These are phyloP conservation scores for Marasmarcha lunaedactyla DNA, from an alignment of 2,888 invertebrate species.

Conservation along the genomic window DNA sequence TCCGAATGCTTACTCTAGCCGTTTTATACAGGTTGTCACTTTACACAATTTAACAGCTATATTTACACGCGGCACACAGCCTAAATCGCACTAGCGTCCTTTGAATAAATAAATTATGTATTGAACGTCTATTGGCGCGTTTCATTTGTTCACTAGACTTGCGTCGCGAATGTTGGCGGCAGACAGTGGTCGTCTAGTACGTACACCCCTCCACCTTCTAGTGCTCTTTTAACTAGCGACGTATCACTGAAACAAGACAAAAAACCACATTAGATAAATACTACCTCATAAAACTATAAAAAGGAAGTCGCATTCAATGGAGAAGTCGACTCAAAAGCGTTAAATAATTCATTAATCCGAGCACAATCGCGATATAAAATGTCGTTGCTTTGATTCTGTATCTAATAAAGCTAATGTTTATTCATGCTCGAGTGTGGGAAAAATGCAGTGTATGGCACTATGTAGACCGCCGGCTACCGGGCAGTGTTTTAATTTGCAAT, in stretches of 20 bases:
- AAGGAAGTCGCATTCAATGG: too few relatives aligned
- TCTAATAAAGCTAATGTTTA: background rate
- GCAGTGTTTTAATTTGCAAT: background rate
- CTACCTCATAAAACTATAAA: too few relatives aligned
- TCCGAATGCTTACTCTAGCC: conserved; percentile 62
- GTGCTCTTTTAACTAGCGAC: conserved; percentile 77
- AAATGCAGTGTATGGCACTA: background rate
- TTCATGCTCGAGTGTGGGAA: background rate
- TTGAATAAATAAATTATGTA: conserved; percentile 50
- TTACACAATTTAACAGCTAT: conserved; percentile 57
- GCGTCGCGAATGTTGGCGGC: conserved; percentile 81
- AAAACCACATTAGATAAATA: conserved; percentile 6
- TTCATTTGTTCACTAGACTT: conserved; percentile 72
- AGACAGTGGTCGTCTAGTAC: conserved; percentile 82
- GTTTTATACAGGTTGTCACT: conserved; percentile 64
- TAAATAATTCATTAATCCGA: background rate
- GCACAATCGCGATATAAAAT: background rate
- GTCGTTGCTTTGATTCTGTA: conserved; percentile 1
- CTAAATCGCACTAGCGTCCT: conserved; percentile 63
- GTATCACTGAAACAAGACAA: conserved; percentile 73
- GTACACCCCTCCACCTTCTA: conserved; percentile 76
- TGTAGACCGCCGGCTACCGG: conserved; percentile 1
- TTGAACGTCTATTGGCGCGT: conserved; percentile 34
- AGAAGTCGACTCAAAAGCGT: background rate
- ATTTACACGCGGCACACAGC: conserved; percentile 69